Percentiles rank a stretch among this genome's conserved stretches.
Conservation (phyloP, 64 coral and sea anemone genomes). For the Acropora tenuis region DNA sequence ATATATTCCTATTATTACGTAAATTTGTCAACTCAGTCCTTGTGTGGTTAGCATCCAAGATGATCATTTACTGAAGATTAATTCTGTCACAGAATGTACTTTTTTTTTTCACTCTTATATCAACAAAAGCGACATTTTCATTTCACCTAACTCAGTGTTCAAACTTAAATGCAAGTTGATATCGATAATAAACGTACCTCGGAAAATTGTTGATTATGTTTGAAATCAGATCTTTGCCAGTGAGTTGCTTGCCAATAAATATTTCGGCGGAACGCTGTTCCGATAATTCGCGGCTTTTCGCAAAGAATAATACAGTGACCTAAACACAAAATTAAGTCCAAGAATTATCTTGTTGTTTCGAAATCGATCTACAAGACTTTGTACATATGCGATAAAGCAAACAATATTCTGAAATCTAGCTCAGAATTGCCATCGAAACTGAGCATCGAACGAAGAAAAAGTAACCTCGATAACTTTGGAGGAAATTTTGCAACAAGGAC, state of each 20-base stretch:
- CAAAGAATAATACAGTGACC: constrained; percentile 72
- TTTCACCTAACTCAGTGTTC: not conserved
- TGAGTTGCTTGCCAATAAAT: not conserved
- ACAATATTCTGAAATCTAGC: not conserved
- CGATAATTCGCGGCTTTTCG: constrained; percentile 64
- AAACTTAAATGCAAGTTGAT: not conserved
- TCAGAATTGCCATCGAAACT: too few species aligned
- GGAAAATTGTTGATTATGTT: constrained; percentile 53
- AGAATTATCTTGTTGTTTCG: not conserved
- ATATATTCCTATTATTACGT: too few species aligned
- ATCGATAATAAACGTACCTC: not conserved
- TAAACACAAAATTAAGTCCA: not conserved
- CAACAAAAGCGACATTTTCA: not conserved
- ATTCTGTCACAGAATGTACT: not conserved
- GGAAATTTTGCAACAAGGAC: not conserved
- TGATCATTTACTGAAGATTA: not conserved
- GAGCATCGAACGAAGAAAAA: too few species aligned
- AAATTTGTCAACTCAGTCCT: not conserved
- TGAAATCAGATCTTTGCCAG: constrained; percentile 39
- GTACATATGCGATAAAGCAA: constrained; percentile 27
- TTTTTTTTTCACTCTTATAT: not conserved
- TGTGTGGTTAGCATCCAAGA: not conserved
- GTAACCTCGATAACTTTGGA: too few species aligned
- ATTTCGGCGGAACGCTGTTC: constrained; percentile 56
- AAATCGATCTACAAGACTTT: not conserved